Evolutionary conservation across 1,140 invertebrate species (phyloP).

Genomic region (Drosophila truncata): DNA sequence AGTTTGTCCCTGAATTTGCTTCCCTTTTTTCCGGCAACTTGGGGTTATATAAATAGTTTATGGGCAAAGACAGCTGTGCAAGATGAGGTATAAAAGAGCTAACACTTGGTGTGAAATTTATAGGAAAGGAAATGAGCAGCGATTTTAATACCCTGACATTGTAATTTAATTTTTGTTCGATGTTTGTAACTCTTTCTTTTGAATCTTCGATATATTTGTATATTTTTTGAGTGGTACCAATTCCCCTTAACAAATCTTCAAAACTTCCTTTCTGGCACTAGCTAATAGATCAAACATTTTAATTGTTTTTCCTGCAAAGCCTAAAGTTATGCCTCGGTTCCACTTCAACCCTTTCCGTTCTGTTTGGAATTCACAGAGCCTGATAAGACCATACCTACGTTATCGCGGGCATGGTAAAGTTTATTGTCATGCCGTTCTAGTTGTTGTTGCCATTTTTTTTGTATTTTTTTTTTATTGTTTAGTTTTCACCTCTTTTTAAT

Average conservation of each 20-base stretch:
- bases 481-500: conserved; percentile 79
- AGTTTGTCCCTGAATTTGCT: conserved; percentile 10
- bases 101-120: conserved; percentile 6
- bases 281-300: neutral
- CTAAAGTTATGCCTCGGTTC: conserved; percentile 77
- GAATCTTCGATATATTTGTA: too few species aligned
- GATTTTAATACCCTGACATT: neutral
- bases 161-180: neutral
- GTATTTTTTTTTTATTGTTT: conserved; percentile 67
- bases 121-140: neutral
- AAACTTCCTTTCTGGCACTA: conserved; percentile 1
- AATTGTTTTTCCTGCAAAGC: conserved; percentile 43
- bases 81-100: conserved; percentile 8
- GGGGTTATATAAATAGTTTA: conserved; percentile 33
- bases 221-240: too few species aligned
- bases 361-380: conserved; percentile 24
- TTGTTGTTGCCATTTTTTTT: conserved; percentile 38
- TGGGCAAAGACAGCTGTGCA: conserved; percentile 39
- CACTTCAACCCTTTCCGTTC: conserved; percentile 8
- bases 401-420: conserved; percentile 74
- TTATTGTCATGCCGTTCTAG: conserved; percentile 61
- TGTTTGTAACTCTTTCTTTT: neutral
- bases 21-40: conserved; percentile 5
- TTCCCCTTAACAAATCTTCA: too few species aligned
- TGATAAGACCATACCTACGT: conserved; percentile 55